Base-by-base conservation (phyloP, 2,113 vertebrate species). In the Ailuropoda melanoleuca region DNA sequence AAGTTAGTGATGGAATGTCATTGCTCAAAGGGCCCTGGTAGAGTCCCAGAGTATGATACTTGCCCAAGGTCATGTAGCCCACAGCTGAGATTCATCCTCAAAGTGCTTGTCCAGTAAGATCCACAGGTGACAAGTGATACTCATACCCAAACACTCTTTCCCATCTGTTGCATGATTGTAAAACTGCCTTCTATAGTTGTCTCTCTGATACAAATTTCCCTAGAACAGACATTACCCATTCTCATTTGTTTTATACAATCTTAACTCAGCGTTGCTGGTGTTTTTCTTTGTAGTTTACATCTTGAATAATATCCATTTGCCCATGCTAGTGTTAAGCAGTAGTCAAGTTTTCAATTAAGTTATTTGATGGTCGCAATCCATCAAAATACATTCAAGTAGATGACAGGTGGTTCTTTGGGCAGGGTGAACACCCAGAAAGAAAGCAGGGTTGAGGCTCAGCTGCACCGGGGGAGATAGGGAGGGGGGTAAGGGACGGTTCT, bases 251-350 rank as follows among this genome's bases (percentile, higher is more conserved):
- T 93, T 93, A 93, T 58, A 60, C 43, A 77, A 50, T 62, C 68
- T n/a, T n/a, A 62, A 46, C 29, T 84, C 56, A 39, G 37, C 37
- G 48, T 74, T 93, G 46, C 19, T 72, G 29, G 17, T 31, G 24
- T 72, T 91, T 31, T 81, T 82, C 81, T 95, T 87, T 88, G n/a
- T 78, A 18, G 17, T 39, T n/a, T 50, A 5, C 72, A n/a, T 97
- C 37, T 96, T 90, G 68, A 91, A 74, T 91, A 82, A 85, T 86
- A 88, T 50, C 68, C 50, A 48, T 88, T 64, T 91, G 58, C 55
- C 58, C 19, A 12, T 66, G 58, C 39, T 46, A 56, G 18, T 90
- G 93, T 88, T 95, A 46, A 70, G 62, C 14, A 46, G 14, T 88
- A 74, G 75, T 88, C 74, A 94, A 88, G 86, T 94, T 92, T 72